Evolutionary conservation across 64 coral and sea anemone genomes (phyloP).

Genomic region (Stichodactyla helianthus): DNA sequence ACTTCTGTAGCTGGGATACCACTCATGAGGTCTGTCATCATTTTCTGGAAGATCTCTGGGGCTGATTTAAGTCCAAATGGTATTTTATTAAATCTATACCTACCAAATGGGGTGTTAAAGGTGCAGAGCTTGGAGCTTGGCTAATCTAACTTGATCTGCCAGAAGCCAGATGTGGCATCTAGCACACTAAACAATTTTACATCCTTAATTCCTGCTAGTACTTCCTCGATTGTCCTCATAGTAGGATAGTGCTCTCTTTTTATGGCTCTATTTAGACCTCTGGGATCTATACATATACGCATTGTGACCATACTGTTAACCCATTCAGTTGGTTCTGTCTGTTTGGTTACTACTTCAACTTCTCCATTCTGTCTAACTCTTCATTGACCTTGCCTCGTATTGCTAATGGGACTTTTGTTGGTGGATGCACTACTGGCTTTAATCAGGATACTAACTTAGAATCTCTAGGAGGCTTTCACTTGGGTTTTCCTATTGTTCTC

Average conservation of each 20-base stretch:
- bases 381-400: constrained; percentile 27
- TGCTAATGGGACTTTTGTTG: constrained; percentile 5
- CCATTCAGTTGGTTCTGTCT: constrained; percentile 33
- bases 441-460: constrained; percentile 3
- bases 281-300: constrained; percentile 25
- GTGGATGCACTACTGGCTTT: constrained; percentile 15
- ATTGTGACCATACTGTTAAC: constrained; percentile 37
- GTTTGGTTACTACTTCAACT: constrained; percentile 10
- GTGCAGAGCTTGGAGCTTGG: constrained; percentile 29
- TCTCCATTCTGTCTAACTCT: constrained; percentile 37
- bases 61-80: constrained; percentile 52
- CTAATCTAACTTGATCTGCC: constrained; percentile 38
- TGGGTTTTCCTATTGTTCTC: not conserved
- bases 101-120: constrained; percentile 34
- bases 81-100: constrained; percentile 34
- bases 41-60: constrained; percentile 47
- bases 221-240: constrained; percentile 31
- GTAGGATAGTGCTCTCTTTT: constrained; percentile 11
- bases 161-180: constrained; percentile 29
- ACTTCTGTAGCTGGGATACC: constrained; percentile 22
- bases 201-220: constrained; percentile 5
- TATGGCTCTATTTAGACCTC: constrained; percentile 23
- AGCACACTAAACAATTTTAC: constrained; percentile 40
- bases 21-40: constrained; percentile 27
- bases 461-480: not conserved